Evolutionary conservation across 2,797 vertebrate species (phyloP), one percentile per base, ranked within the genome.

Genomic region (Cyprinella venusta): DNA sequence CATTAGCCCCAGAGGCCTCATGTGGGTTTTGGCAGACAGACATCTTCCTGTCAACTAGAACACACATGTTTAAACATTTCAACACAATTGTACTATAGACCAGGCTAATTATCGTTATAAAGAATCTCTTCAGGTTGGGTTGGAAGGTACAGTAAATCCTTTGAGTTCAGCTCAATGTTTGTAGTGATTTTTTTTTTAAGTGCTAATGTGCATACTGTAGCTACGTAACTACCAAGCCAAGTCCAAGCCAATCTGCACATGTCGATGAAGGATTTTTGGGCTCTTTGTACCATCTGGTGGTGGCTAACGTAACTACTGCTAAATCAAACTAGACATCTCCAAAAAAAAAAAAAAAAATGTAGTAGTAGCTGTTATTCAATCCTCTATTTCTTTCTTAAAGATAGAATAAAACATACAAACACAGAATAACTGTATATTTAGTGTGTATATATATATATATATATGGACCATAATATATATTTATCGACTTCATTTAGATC

Each of bases 401-500:
- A 19, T 12, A 61, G 45, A 33, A 38, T 40, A 13, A 36, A 75
- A n/a, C 24, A 72, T 21, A 74, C 75, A 81, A 75, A 38, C 67
- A 76, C 71, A 52, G 12, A 82, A 8, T 12, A 15, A 30, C n/a
- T 42, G 24, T 24, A 18, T 38, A 18, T 36, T 7, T 59, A 24
- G 1, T 4, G 48, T 50, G 33, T 54, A 54, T 76, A 81, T 78
- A 75, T 69, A 13, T 81, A 38, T 42, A 72, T 70, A 71, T 85
- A 75, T 87, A 87, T 33, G 3, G 30, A 33, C 30, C 30, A 33
- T 33, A 33, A 75, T 69, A 13, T 81, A 72, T 70, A 71, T 85
- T 69, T 87, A 87, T 82, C 70, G 78, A 80, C 63, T 81, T 88
- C 68, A 92, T 91, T 92, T 93, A 90, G 88, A 92, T 85, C 91